Percentiles rank a stretch among this genome's conserved stretches.
Conservation (phyloP, 2,888 invertebrate species). For the Lobophora halterata region DNA sequence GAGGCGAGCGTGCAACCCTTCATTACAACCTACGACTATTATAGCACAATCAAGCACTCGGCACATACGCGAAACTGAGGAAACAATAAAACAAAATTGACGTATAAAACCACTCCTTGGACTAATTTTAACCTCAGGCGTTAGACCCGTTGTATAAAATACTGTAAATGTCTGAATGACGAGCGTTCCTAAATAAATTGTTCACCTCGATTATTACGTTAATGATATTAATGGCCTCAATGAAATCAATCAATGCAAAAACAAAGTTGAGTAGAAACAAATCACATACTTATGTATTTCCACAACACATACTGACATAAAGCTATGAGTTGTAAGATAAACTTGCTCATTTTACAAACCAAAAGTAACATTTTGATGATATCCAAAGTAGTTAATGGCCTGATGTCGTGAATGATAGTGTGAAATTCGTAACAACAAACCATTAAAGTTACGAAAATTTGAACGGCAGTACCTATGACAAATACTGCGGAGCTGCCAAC, state of each 20-base stretch:
- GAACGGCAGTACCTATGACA: slow-evolving; percentile 4
- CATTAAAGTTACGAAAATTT: slow-evolving; percentile 13
- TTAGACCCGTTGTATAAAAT: slow-evolving; percentile 55
- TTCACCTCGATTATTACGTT: slow-evolving; percentile 36
- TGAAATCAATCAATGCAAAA: no score
- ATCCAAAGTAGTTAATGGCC: slow-evolving; percentile 13
- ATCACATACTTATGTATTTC: no score
- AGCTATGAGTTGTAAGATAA: background rate
- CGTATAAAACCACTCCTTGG: slow-evolving; percentile 71
- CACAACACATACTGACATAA: no score
- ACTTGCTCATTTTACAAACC: background rate
- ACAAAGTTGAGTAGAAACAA: no score
- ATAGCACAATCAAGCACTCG: slow-evolving; percentile 75
- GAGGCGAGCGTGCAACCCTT: slow-evolving; percentile 71
- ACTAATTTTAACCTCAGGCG: slow-evolving; percentile 57
- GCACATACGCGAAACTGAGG: slow-evolving; percentile 76
- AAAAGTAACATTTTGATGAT: slow-evolving; percentile 12
- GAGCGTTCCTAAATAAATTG: slow-evolving; percentile 44
- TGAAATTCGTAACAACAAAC: slow-evolving; percentile 11
- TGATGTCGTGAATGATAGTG: slow-evolving; percentile 21
- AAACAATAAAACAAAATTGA: slow-evolving; percentile 76
- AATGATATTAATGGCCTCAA: no score
- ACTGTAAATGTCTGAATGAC: slow-evolving; percentile 50
- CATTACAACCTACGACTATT: slow-evolving; percentile 72
- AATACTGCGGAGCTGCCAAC: slow-evolving; percentile 4